Base-by-base conservation (phyloP, 2,888 invertebrate species). In the Aphodius granarius region DNA sequence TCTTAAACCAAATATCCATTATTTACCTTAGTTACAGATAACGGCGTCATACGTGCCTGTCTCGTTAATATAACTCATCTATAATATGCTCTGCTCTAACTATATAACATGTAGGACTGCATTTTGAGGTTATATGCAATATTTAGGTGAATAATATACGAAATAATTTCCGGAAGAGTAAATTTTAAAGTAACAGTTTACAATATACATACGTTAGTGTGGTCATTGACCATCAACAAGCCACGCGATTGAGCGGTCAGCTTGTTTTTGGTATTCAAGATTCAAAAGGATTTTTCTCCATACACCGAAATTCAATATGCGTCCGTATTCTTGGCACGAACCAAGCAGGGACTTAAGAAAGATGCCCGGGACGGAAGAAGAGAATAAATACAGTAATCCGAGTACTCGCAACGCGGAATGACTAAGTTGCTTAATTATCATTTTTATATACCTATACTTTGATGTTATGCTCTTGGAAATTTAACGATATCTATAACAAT, bases 301-400 rank as follows among this genome's bases (percentile, higher is more conserved):
- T n/a, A 22, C 68, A 15, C 68, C 68, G 68, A 68, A 68, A 68
- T 68, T 68, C 68, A 68, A 68, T 68, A 22, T 68, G 68, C 68
- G 21, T 43, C 9, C 13, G 3, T 43, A 43, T 68, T 68, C 68
- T 19, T 9, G 68, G 68, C 68, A 68, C 68, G 68, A 18, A 21
- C 20, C 68, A 66, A 3, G 68, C n/a, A 18, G 21, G 68, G 18
- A 19, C 20, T 66, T 66, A 16, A n/a, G n/a, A 19, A 68, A 68
- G 18, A 68, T 19, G 22, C 68, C 21, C 20, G 19, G 19, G 21
- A 20, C 68, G 68, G 68, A 68, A 68, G 22, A 20, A 21, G 68
- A 22, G n/a, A 18, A 68, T 68, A 68, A 68, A 68, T 68, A 19
- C 20, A 66, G 20, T 16, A 22, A 68, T 19, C 43, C 43, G 43